Conservation (phyloP, 1,140 invertebrate genomes). For the Drosophila bifasciata region DNA sequence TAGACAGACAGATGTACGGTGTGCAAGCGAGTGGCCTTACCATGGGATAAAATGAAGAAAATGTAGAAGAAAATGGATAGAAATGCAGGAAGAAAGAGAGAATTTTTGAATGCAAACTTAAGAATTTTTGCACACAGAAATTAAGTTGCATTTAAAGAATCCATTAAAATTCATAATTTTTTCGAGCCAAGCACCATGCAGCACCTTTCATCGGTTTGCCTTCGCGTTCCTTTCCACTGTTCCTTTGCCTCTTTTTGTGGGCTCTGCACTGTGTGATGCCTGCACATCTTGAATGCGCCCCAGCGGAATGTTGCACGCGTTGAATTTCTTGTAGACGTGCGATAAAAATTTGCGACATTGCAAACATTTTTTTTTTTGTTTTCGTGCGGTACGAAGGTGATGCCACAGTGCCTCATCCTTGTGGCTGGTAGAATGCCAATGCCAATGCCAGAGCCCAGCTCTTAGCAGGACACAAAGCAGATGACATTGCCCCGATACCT, state of each 20-base stretch:
- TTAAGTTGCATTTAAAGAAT: too few species aligned
- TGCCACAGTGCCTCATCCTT: slow-evolving; percentile 3
- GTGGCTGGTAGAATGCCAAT: not conserved
- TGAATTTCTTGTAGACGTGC: slow-evolving; percentile 83
- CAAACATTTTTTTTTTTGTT: slow-evolving; percentile 80
- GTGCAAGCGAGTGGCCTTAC: slow-evolving; percentile 39
- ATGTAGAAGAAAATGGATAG: not conserved
- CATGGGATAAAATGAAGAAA: too few species aligned
- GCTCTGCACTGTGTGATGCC: slow-evolving; percentile 45
- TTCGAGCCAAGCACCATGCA: too few species aligned
- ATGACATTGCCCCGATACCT: slow-evolving; percentile 74
- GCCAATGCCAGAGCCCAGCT: slow-evolving; percentile 48
- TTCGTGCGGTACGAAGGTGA: slow-evolving; percentile 58
- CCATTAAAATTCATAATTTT: too few species aligned
- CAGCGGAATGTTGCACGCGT: slow-evolving; percentile 73
- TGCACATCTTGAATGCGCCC: slow-evolving; percentile 64
- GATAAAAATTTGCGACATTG: slow-evolving; percentile 84
- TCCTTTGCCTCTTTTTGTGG: slow-evolving; percentile 29
- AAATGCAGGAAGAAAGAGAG: too few species aligned
- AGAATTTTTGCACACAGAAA: not conserved
- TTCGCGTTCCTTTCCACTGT: slow-evolving; percentile 17
- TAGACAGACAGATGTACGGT: slow-evolving; percentile 75
- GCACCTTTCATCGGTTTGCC: not conserved
- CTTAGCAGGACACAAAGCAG: slow-evolving; percentile 68
- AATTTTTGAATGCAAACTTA: not conserved